Base-by-base conservation (phyloP, 2,797 vertebrate species). In the Enteromius afrohamiltoni region DNA sequence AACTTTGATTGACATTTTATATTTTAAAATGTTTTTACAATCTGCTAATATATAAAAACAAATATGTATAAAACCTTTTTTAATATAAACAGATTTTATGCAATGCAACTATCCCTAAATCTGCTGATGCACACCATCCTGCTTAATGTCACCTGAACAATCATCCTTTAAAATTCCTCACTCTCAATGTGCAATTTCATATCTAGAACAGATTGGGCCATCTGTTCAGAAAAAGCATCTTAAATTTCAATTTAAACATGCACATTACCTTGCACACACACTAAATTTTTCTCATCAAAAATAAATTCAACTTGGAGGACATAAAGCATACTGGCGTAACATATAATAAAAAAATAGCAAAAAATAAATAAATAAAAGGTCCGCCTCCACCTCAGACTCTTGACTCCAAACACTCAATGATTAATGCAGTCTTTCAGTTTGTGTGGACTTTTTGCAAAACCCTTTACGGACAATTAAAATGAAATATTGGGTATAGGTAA, bases 371-470 rank as follows among this genome's bases (percentile, higher is more conserved):
- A 37, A 71, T 14, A 13, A 23, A 4, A 34, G n/a, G 8, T 42
- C 40, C 2, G 11, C 10, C 19, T 21, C 37, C 42, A 64, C 21
- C 40, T 87, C 58, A 71, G 79, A 53, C 42, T 55, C 21, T 34
- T 58, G 62, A 67, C 85, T 78, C 82, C 86, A 87, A 82, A 85
- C 78, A 75, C 37, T 17, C 51, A 16, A n/a, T 68, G 73, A 88
- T 86, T 67, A 86, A 87, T 78, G 67, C 80, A 23, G 64, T 40
- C 53, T 77, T 68, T 58, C 82, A 86, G 23, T 74, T 71, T 77
- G 65, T 69, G 68, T 45, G 71, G 85, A 21, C 62, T 80, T 80
- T 89, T 91, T 86, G 77, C 86, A 83, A 62, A 82, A 82, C n/a
- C 51, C 81, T 75, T 64, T 64, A 26, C 62, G 77, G 78, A 19